Conservation (phyloP, 2,888 invertebrate species). For the Drosophila anomelani region DNA sequence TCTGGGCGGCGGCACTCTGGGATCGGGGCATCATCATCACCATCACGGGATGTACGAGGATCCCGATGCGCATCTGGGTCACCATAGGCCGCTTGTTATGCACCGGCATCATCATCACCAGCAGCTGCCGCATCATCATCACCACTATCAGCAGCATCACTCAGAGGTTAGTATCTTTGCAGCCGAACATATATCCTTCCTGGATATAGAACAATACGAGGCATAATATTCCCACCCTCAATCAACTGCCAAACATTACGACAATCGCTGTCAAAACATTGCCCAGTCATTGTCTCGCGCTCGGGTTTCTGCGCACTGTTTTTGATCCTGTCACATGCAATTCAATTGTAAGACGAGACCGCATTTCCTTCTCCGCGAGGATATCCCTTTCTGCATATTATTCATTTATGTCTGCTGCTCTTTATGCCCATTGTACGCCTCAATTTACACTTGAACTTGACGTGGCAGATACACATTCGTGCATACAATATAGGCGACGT, state of each 20-base stretch:
- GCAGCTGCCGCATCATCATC: constrained; percentile 75
- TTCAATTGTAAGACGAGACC: constrained; percentile 71
- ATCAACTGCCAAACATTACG: constrained; percentile 66
- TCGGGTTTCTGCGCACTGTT: constrained; percentile 33
- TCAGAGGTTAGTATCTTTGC: constrained; percentile 81
- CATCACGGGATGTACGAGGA: constrained; percentile 88
- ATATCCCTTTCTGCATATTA: constrained; percentile 50
- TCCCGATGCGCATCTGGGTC: constrained; percentile 88
- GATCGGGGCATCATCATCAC: constrained; percentile 86
- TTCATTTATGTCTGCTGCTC: constrained; percentile 36
- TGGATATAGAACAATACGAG: neutral
- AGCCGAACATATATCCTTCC: neutral
- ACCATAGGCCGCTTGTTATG: constrained; percentile 86
- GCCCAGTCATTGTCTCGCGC: constrained; percentile 64
- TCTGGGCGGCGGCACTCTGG: constrained; percentile 84
- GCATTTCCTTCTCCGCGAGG: constrained; percentile 61
- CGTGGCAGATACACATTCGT: constrained; percentile 19
- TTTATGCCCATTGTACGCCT: constrained; percentile 52
- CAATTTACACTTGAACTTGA: constrained; percentile 69
- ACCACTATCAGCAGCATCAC: constrained; percentile 80
- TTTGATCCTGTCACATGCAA: constrained; percentile 49
- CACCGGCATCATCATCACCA: constrained; percentile 82
- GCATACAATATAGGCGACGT: neutral
- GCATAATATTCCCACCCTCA: constrained; percentile 13
- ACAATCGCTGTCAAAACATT: constrained; percentile 79